phyloP scores from a whole-genome alignment of 1,140 invertebrate genomes.

The Choristoneura fumiferana region DNA sequence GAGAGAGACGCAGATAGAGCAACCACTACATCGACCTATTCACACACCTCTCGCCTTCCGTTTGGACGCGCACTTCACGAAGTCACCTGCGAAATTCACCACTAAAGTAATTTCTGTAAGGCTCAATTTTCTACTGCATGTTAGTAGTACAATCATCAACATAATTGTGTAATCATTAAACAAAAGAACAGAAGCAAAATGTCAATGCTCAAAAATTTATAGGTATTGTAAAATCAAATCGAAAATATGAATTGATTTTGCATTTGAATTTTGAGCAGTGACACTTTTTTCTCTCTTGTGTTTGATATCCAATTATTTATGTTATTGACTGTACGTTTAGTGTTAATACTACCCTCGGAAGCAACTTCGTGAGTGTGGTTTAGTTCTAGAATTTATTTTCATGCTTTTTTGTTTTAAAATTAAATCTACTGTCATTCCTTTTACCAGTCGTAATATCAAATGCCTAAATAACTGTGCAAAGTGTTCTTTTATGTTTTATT shows the following conservation, averaged over 20 bases:
- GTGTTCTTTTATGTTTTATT: too few species aligned
- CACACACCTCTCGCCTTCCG: slow-evolving; percentile 67
- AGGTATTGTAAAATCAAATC: too few species aligned
- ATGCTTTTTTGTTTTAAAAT: slow-evolving; percentile 36
- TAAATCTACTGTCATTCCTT: too few species aligned
- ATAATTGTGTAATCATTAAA: too few species aligned
- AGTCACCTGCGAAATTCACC: slow-evolving; percentile 75
- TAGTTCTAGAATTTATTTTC: slow-evolving; percentile 48
- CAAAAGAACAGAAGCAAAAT: too few species aligned
- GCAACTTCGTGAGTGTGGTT: slow-evolving; percentile 69
- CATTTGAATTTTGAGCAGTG: too few species aligned
- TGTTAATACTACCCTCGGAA: slow-evolving; percentile 38
- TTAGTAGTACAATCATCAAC: slow-evolving; percentile 37
- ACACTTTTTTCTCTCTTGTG: too few species aligned
- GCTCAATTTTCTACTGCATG: slow-evolving; percentile 38
- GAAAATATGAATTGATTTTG: too few species aligned
- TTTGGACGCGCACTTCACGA: slow-evolving; percentile 68
- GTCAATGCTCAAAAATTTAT: too few species aligned
- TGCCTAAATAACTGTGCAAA: too few species aligned
- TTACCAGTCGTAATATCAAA: too few species aligned
- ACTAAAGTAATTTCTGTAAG: slow-evolving; percentile 43
- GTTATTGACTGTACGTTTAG: background rate
- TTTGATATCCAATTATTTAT: too few species aligned
- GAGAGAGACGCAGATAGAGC: slow-evolving; percentile 69
- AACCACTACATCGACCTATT: slow-evolving; percentile 74